Base-by-base conservation (phyloP, 2,888 invertebrate genomes). In the Lumbricus terrestris region DNA sequence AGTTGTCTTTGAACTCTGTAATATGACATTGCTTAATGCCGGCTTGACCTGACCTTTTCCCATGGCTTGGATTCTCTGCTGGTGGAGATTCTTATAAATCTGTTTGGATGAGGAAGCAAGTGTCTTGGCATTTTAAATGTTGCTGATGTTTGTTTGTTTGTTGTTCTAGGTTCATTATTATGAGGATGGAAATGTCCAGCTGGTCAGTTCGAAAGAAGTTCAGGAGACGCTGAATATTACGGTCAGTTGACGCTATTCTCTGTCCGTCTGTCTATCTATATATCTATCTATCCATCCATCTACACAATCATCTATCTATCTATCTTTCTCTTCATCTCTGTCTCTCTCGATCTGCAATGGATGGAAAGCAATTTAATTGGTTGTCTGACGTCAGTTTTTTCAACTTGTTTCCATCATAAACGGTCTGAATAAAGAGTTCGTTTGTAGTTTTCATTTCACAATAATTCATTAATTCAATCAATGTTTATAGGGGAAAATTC, bases 181-280 rank as follows among this genome's bases (percentile, higher is more conserved):
- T 94, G 99, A 99, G 96, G 99, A 99, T 95, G 99, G 99, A 88
- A 99, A 99, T 95, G 99, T 99, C 90, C 99, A 99, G 95, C 96
- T 99, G 95, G 98, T 99, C 93, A 98, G 98, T 95, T 98, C 98
- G 90, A 99, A 99, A 96, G 98, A 99, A 95, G 97, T 98, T 89
- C 97, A 97, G 93, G 97, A 97, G 94, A 96, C 97, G 29, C 95
- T 98, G 91, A 95, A 96, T 90, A 96, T 97, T 90, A 96, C 96
- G 37, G 96, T 96, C 94, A 95, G 92, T 92, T 29, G 29, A 23
- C 15, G 35, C 42, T 38, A 34, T 29, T 88, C 8, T n/a, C 18
- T 15, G 15, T 47, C 69, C n/a, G n/a, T n/a, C n/a, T n/a, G n/a
- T n/a, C n/a, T n/a, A n/a, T n/a, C n/a, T n/a, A n/a, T n/a, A n/a